Evolutionary conservation across 2,797 vertebrate species (phyloP).

Genomic region (Gallinago solitaria): DNA sequence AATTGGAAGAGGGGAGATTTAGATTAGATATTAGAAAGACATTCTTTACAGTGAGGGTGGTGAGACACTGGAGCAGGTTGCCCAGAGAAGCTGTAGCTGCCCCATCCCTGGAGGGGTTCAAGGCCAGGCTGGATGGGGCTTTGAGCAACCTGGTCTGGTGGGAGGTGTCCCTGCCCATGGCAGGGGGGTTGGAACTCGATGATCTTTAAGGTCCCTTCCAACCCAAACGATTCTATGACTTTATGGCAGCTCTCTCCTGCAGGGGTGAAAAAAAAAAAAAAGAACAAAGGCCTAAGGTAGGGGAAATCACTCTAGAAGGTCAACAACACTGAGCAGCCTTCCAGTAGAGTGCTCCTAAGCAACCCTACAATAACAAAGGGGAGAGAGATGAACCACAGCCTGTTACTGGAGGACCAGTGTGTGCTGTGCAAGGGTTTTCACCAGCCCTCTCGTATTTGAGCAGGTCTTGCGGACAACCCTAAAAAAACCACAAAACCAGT

Average conservation of each 20-base stretch:
- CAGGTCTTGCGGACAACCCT: not conserved
- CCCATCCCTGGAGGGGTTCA: no score
- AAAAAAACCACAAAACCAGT: not conserved
- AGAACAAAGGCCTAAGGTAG: not conserved
- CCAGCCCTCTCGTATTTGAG: not conserved
- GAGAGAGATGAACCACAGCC: not conserved
- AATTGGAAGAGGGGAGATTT: no score
- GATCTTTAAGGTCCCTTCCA: no score
- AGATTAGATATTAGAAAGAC: no score
- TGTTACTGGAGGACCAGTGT: accelerated
- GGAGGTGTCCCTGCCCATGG: no score
- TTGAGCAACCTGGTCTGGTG: no score
- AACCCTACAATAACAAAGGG: not conserved
- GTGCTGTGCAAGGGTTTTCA: not conserved
- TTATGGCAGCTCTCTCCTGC: not conserved
- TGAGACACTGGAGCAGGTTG: no score
- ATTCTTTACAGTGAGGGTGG: no score
- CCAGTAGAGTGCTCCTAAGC: not conserved
- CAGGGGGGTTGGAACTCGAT: no score
- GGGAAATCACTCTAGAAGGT: not conserved
- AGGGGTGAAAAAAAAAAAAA: not conserved
- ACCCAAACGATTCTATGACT: not conserved
- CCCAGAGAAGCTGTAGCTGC: no score
- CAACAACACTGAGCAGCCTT: not conserved
- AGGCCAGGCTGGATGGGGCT: no score